These are phyloP conservation scores for Leptinotarsa rubiginosa DNA, from an alignment of 2,888 invertebrate species.

Conservation along the genomic window DNA sequence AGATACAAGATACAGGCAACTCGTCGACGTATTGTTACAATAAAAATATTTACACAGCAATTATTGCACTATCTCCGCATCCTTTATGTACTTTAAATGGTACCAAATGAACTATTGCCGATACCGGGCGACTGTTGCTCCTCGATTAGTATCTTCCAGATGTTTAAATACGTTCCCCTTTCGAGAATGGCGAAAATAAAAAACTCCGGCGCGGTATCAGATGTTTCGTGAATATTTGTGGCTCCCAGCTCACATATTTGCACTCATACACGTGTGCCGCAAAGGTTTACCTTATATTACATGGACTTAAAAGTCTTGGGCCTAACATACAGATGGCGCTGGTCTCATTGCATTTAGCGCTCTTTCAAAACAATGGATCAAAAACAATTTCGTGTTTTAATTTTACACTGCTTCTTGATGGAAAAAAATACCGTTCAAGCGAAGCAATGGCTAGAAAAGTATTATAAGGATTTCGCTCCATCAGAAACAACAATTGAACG, in stretches of 20 bases:
- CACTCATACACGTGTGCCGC: not conserved
- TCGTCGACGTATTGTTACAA: conserved; percentile 56
- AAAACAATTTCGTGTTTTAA: too few species aligned
- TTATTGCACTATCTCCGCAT: conserved; percentile 54
- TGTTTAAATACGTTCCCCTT: conserved; percentile 19
- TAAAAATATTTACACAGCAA: conserved; percentile 66
- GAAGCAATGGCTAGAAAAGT: too few species aligned
- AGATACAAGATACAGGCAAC: conserved; percentile 47
- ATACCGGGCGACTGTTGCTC: conserved; percentile 11
- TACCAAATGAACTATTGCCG: conserved; percentile 46
- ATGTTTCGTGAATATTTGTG: conserved; percentile 6
- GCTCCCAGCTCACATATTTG: conserved; percentile 11
- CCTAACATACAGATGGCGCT: too few species aligned
- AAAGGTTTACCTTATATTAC: too few species aligned
- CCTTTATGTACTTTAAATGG: conserved; percentile 47
- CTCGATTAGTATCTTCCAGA: conserved; percentile 21
- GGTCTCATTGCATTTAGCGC: too few species aligned
- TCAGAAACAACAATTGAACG: too few species aligned
- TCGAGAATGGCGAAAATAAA: conserved; percentile 15
- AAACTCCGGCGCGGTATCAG: conserved; percentile 9
- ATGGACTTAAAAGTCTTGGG: too few species aligned
- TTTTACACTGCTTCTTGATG: too few species aligned
- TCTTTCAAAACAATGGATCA: too few species aligned
- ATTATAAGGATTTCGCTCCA: too few species aligned
- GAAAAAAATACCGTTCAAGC: too few species aligned